Evolutionary conservation across 2,888 invertebrate species (phyloP).

Genomic region (Eupsilia transversa): DNA sequence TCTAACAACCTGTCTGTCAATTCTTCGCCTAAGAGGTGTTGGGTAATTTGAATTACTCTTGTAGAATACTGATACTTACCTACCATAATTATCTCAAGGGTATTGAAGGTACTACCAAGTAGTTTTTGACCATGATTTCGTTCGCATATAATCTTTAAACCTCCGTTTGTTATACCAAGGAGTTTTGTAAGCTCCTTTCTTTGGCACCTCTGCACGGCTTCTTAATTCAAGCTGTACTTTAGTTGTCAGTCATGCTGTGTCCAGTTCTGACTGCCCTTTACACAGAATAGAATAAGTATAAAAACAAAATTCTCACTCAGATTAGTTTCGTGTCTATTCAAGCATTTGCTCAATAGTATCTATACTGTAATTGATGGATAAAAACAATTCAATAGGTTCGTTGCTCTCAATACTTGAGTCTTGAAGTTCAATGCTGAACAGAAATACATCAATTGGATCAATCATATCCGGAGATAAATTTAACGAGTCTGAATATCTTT

Average conservation of each 20-base stretch:
- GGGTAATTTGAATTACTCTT: conserved; percentile 15
- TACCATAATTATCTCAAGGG: neutral
- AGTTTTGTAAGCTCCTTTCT: neutral
- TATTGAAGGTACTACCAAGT: neutral
- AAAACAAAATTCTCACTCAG: conserved; percentile 18
- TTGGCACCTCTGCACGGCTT: neutral
- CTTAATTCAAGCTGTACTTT: neutral
- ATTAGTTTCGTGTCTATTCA: conserved; percentile 36
- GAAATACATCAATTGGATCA: conserved; percentile 60
- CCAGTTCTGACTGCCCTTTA: neutral
- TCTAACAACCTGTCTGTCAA: conserved; percentile 35
- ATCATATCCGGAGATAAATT: conserved; percentile 62
- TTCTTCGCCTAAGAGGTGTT: conserved; percentile 33
- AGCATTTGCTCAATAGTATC: conserved; percentile 45
- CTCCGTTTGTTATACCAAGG: neutral
- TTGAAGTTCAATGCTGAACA: conserved; percentile 63
- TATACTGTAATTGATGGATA: conserved; percentile 43
- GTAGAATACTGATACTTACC: conserved; percentile 17
- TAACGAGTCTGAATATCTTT: conserved; percentile 31
- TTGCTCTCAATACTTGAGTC: conserved; percentile 57
- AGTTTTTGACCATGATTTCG: neutral
- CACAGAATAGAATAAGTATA: neutral
- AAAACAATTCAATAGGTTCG: conserved; percentile 63
- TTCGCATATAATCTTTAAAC: neutral
- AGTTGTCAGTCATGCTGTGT: neutral